Evolutionary conservation across 2,113 vertebrate genomes (phyloP).

Genomic region (Trachemys scripta): DNA sequence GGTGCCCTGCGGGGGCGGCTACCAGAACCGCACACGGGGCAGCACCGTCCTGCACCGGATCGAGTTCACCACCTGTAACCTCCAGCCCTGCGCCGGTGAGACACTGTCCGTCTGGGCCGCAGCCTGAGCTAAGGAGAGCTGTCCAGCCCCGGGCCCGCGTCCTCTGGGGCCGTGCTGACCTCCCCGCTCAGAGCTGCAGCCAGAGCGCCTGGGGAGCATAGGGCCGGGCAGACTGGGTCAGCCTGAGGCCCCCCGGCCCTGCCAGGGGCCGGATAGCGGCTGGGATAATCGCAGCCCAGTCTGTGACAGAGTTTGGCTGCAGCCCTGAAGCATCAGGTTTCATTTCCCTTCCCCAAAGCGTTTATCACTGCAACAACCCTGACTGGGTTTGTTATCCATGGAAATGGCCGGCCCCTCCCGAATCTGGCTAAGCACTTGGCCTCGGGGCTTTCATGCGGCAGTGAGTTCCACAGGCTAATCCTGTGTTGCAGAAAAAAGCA

Average conservation of each 20-base stretch:
- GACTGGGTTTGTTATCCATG: not conserved
- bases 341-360: not conserved
- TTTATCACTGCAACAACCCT: too few relatives aligned
- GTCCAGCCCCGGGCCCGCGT: not conserved
- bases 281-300: too few relatives aligned
- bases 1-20: constrained; percentile 88
- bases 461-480: not conserved
- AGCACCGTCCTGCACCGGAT: constrained; percentile 72
- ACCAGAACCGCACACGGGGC: constrained; percentile 83
- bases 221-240: too few relatives aligned
- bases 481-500: not conserved
- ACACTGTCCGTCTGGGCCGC: not conserved
- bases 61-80: constrained; percentile 87
- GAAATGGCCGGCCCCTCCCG: not conserved
- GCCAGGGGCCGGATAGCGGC: too few relatives aligned
- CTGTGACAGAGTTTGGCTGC: too few relatives aligned
- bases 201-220: too few relatives aligned
- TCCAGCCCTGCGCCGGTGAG: constrained; percentile 88
- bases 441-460: not conserved
- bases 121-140: not conserved
- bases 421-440: not conserved
- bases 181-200: not conserved
- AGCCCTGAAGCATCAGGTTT: too few relatives aligned
- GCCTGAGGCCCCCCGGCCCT: too few relatives aligned
- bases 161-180: not conserved